These are phyloP conservation scores for Sarcophaga rosellei DNA, from an alignment of 2,888 invertebrate species.

Conservation along the genomic window DNA sequence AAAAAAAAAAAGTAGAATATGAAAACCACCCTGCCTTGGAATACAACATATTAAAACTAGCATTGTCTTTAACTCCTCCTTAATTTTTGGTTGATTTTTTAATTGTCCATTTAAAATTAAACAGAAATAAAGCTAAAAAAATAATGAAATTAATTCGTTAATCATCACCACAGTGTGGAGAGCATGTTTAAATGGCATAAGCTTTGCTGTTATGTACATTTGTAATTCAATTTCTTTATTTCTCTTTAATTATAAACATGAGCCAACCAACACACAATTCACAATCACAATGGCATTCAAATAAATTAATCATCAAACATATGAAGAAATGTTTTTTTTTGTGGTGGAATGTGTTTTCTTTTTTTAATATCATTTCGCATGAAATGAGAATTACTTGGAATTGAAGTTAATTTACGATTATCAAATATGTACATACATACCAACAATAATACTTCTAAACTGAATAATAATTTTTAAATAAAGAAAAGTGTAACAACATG, in stretches of 20 bases:
- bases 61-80: conserved; percentile 17
- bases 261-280: background rate
- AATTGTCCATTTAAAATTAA: background rate
- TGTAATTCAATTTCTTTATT: conserved; percentile 4
- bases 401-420: conserved; percentile 27
- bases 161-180: background rate
- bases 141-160: background rate
- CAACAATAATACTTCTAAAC: too few relatives aligned
- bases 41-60: background rate
- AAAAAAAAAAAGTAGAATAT: background rate
- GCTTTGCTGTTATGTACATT: conserved; percentile 22
- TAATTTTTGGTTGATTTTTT: conserved; percentile 7
- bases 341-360: background rate
- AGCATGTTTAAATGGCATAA: conserved; percentile 40
- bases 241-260: conserved; percentile 17
- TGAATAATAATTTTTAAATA: background rate
- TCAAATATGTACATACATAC: too few relatives aligned
- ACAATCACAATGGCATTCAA: conserved; percentile 5
- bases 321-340: conserved; percentile 1
- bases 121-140: background rate
- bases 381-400: conserved; percentile 26
- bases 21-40: background rate
- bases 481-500: background rate
- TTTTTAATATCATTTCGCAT: conserved; percentile 30
- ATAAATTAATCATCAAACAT: conserved; percentile 33